phyloP scores from a whole-genome alignment of 2,888 invertebrate genomes.

The Tachina fera region DNA sequence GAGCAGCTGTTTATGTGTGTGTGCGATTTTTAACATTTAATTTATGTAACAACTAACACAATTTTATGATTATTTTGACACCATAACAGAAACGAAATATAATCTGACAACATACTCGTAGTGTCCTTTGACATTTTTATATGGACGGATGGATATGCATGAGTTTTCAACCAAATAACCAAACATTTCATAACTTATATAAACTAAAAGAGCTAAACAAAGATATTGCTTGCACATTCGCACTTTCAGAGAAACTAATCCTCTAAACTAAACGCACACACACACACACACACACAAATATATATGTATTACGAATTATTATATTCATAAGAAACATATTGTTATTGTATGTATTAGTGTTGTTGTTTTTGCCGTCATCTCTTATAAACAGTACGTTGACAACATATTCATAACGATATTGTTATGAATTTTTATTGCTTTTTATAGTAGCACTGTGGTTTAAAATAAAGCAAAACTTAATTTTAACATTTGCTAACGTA shows the following conservation, averaged over 20 bases:
- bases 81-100: slow-evolving; percentile 59
- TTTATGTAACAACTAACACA: slow-evolving; percentile 70
- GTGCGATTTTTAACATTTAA: slow-evolving; percentile 59
- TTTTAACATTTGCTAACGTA: too few relatives aligned
- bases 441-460: slow-evolving; percentile 37
- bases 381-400: slow-evolving; percentile 62
- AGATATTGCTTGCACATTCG: not conserved
- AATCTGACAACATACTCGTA: slow-evolving; percentile 57
- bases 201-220: slow-evolving; percentile 35
- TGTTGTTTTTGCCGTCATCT: slow-evolving; percentile 34
- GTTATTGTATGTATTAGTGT: slow-evolving; percentile 57
- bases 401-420: slow-evolving; percentile 70
- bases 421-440: slow-evolving; percentile 71
- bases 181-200: slow-evolving; percentile 32
- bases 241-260: slow-evolving; percentile 4
- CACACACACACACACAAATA: slow-evolving; percentile 23
- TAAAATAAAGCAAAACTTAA: too few relatives aligned
- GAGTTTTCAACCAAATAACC: slow-evolving; percentile 46
- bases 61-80: slow-evolving; percentile 70
- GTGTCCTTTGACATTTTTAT: slow-evolving; percentile 70
- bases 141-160: slow-evolving; percentile 23
- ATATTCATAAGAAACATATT: slow-evolving; percentile 70
- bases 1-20: slow-evolving; percentile 5
- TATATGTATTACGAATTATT: slow-evolving; percentile 63
- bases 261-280: not conserved